A percentile compares a stretch with the other conserved stretches of the same genome.
Conservation (phyloP, 2,888 invertebrate species). For the Chloroclysta siterata region DNA sequence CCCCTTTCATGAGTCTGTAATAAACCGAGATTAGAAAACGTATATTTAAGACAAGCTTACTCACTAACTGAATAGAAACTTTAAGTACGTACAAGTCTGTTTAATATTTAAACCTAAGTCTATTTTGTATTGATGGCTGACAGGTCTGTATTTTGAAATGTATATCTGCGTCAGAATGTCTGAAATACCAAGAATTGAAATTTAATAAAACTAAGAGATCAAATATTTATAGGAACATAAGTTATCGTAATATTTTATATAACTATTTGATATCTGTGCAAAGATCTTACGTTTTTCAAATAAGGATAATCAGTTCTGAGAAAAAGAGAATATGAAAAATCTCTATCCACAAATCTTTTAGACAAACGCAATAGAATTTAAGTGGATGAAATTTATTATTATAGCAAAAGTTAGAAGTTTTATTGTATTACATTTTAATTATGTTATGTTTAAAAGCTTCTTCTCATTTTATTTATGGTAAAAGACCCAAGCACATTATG, state of each 20-base stretch:
- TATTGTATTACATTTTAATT: background rate
- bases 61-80: background rate
- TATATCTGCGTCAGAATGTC: background rate
- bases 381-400: background rate
- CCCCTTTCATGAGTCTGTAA: slow-evolving; percentile 10
- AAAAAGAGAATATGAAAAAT: background rate
- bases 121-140: background rate
- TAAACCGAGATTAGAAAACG: slow-evolving; percentile 9
- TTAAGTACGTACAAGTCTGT: background rate
- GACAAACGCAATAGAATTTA: background rate
- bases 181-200: background rate
- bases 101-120: background rate
- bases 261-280: background rate
- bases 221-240: background rate
- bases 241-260: background rate
- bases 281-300: background rate
- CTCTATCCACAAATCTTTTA: too few relatives aligned
- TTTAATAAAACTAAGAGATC: background rate
- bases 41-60: slow-evolving; percentile 3
- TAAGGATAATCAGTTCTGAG: background rate
- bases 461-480: background rate
- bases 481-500: background rate
- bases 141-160: background rate
- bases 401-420: background rate
- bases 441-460: background rate